Conservation (phyloP, 2,888 invertebrate species). For the Scaptomyza flava region DNA sequence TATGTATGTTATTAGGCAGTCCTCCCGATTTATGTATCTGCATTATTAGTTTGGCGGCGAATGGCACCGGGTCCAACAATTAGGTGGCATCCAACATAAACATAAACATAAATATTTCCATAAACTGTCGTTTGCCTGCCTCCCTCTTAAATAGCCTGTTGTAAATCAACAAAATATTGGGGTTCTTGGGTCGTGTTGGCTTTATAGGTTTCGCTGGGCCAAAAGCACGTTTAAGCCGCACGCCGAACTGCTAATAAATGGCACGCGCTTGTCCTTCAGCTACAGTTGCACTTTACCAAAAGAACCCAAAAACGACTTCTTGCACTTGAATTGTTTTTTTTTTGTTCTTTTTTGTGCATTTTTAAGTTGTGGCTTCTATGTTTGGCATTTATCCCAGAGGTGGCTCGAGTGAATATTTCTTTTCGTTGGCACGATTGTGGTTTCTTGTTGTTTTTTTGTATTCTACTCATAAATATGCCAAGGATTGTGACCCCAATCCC, state of each 20-base stretch:
- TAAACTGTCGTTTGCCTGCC: conserved; percentile 10
- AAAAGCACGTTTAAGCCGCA: conserved; percentile 51
- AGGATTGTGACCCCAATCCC: conserved; percentile 16
- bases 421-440: conserved; percentile 25
- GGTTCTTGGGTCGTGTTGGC: conserved; percentile 21
- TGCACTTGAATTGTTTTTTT: neutral
- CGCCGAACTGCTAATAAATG: conserved; percentile 57
- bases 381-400: conserved; percentile 36
- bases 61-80: conserved; percentile 27
- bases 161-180: neutral
- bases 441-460: conserved; percentile 6
- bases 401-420: conserved; percentile 4
- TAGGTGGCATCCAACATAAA: neutral
- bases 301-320: neutral
- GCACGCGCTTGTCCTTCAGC: conserved; percentile 30
- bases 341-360: conserved; percentile 22
- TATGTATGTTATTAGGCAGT: conserved; percentile 12
- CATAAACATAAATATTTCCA: conserved; percentile 52
- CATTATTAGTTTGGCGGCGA: neutral
- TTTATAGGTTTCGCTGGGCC: conserved; percentile 23
- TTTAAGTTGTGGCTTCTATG: conserved; percentile 16
- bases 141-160: neutral
- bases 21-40: neutral
- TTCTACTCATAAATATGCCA: conserved; percentile 37
- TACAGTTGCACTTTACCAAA: conserved; percentile 30